Conservation (phyloP, 2,797 vertebrate species). For the Pristis pectinata region DNA sequence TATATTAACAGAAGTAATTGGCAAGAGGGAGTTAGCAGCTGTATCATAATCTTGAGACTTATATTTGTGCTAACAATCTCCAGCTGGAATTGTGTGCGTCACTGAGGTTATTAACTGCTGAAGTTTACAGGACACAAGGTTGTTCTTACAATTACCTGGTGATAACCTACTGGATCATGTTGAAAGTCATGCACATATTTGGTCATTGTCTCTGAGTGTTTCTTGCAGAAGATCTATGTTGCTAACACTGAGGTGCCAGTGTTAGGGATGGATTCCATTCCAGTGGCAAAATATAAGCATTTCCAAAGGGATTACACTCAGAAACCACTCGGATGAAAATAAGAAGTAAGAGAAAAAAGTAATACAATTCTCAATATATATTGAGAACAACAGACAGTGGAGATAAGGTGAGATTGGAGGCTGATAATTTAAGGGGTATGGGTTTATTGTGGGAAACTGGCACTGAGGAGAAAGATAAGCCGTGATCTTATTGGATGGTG, state of each 20-base stretch:
- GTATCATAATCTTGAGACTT: background rate
- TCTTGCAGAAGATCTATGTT: background rate
- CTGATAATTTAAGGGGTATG: no score
- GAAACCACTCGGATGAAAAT: background rate
- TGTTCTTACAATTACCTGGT: conserved; percentile 33
- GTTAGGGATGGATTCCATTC: background rate
- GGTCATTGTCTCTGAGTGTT: background rate
- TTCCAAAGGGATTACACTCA: background rate
- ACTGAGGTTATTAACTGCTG: background rate
- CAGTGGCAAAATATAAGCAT: background rate
- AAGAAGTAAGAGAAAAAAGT: background rate
- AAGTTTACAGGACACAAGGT: background rate
- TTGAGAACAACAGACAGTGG: background rate
- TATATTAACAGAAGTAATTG: conserved; percentile 12
- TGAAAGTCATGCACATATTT: background rate
- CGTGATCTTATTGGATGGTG: no score
- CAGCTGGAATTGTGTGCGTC: conserved; percentile 27
- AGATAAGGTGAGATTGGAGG: background rate
- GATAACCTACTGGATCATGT: background rate
- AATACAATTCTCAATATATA: background rate
- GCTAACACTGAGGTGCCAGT: background rate
- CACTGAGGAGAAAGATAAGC: no score
- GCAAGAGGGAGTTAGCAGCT: conserved; percentile 1
- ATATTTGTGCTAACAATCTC: conserved; percentile 11
- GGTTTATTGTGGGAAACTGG: no score